Evolutionary conservation across 2,888 invertebrate species (phyloP), one percentile per base, ranked within the genome.

Genomic region (Cyclophora albipunctata): DNA sequence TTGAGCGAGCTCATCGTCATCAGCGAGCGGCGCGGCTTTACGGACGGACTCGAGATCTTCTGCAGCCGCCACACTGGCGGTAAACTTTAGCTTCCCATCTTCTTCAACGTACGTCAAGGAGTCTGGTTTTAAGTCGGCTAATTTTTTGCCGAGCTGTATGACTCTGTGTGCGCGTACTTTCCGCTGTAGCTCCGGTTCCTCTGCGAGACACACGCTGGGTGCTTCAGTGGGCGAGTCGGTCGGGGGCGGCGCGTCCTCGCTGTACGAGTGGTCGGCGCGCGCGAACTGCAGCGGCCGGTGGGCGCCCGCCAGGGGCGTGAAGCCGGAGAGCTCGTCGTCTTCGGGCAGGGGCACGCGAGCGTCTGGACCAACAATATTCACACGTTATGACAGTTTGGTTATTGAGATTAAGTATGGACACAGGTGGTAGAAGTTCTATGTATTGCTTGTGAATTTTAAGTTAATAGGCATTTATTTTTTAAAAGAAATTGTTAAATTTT

Each of bases 281-380:
- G 43, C 5, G 33, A 5, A 33, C 4, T 33, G 7, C 33, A 43
- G 20, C 33, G 7, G 20, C 3, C 20, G 5, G 20, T 20, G 43
- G 46, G 90, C 90, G 46, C 84, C 86, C 63, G 91, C 91, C 42
- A 96, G 81, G 0, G 95, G 95, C 56, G 94, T 79, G 81, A 96
- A 96, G 33, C 95, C 95, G 70, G 94, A 92, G 48, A 96, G 79
- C 74, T 94, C 94, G 65, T 92, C 91, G 77, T 96, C 96, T 79
- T 96, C 96, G 0, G 93, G 92, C 48, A 96, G 82, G 3, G 95
- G 94, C 45, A 91, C 88, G 57, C 90, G 89, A 41, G 82, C 81
- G 75, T 91, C 93, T 93, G 68, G 3, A 51, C 5, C 20, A 2
- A 20, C 20, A 20, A 20, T 20, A 20, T 20, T 20, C 20, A 20